Evolutionary conservation across 1,140 invertebrate species (phyloP).

Genomic region (Pantala flavescens): DNA sequence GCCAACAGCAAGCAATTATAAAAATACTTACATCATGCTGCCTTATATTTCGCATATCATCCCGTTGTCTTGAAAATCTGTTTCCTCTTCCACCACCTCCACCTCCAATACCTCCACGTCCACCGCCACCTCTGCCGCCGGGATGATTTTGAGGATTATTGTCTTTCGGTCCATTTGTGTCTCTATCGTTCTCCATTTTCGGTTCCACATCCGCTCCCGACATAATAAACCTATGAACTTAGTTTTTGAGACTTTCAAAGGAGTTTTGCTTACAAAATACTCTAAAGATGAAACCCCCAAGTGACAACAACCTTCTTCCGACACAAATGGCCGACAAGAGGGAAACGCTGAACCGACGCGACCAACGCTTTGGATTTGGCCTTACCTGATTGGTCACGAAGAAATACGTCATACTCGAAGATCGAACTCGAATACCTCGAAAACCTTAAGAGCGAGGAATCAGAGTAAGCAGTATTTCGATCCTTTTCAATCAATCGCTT

Average conservation of each 20-base stretch:
- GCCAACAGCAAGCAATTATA: not conserved
- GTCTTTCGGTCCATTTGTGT: not conserved
- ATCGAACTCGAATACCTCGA: not conserved
- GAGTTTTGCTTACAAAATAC: not conserved
- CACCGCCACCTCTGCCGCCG: not conserved
- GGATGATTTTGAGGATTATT: not conserved
- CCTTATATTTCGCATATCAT: not conserved
- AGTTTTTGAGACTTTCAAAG: not conserved
- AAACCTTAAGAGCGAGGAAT: not conserved
- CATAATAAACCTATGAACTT: not conserved
- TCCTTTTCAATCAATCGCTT: not conserved
- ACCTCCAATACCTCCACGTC: not conserved
- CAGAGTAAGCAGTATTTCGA: not conserved
- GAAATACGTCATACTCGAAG: not conserved
- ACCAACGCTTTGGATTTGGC: not conserved
- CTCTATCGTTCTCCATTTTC: conserved; percentile 9
- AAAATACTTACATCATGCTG: not conserved
- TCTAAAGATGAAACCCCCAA: not conserved
- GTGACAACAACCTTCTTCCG: not conserved
- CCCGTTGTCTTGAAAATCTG: not conserved
- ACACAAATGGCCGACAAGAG: not conserved
- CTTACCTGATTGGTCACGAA: not conserved
- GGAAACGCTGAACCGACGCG: not conserved
- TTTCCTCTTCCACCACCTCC: not conserved
- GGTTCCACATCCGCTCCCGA: not conserved